Evolutionary conservation across 1,140 invertebrate species (phyloP), one percentile per base, ranked within the genome.

Genomic region (Bilobella aurantiaca): DNA sequence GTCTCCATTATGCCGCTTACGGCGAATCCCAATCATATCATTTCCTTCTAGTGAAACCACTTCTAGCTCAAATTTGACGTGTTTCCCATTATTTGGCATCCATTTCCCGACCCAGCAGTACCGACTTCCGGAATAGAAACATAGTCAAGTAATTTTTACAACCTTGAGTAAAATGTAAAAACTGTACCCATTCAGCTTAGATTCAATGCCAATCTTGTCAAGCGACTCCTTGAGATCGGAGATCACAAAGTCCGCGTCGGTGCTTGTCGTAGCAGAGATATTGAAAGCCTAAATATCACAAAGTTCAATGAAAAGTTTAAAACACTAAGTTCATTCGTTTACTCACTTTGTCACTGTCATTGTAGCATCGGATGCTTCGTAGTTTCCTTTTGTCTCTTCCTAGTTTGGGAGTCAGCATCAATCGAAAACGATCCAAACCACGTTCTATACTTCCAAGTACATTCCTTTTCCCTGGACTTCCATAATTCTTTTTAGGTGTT

Each of bases 1-100:
- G 75, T 92, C 87, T 1, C 90, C 90, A 75, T 87, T 88, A 1
- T 91, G 80, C 63, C 90, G 77, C 74, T 90, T 91, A 42, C 90
- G 80, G 67, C 84, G 79, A 31, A 92, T 86, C 23, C 87, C 88
- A 32, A 89, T 81, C 31, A 82, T 69, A 8, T 68, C 58, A 66
- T 74, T 72, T 67, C 69, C 75, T 63, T 81, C 79, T 14, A 87
- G 74, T 14, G 82, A 77, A 75, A 89, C 90, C 18, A 92, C 86
- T 80, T 93, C 90, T 62, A 93, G 74, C 75, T 91, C 88, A 76
- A 93, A 91, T 0, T 68, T 73, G 84, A 82, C 74, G 89, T 68
- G 31, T 76, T 77, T 3, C 77, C 76, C 73, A 79, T 74, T 73
- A 69, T 77, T 77, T 56, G 77, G 76, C 74, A 82, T 79, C 5